Conservation (phyloP, 2,888 invertebrate genomes). For the Mythimna pallens region DNA sequence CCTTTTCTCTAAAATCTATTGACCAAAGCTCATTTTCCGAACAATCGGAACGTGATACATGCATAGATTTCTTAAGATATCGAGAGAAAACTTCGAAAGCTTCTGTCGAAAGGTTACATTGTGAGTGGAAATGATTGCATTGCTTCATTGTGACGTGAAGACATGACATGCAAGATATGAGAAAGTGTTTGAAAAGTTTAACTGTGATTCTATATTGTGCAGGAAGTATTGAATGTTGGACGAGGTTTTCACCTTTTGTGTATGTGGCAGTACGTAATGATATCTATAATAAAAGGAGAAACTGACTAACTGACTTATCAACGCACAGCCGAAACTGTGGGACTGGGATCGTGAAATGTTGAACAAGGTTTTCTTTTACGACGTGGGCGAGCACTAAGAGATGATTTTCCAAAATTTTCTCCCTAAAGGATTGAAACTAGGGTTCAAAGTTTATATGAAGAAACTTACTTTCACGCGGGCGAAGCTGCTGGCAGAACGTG, state of each 20-base stretch:
- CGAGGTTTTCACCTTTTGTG: neutral
- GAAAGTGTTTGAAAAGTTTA: constrained; percentile 25
- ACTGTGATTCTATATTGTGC: neutral
- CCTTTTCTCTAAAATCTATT: constrained; percentile 3
- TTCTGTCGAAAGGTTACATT: constrained; percentile 18
- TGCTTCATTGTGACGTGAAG: constrained; percentile 16
- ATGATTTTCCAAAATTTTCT: too few relatives aligned
- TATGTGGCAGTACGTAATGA: too few relatives aligned
- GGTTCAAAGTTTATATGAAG: too few relatives aligned
- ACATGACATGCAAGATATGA: constrained; percentile 8
- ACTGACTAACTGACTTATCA: too few relatives aligned
- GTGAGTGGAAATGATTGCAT: constrained; percentile 17
- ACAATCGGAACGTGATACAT: neutral
- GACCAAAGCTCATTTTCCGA: neutral
- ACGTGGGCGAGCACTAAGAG: too few relatives aligned
- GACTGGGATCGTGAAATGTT: too few relatives aligned
- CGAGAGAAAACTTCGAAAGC: constrained; percentile 31
- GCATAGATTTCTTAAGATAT: constrained; percentile 8
- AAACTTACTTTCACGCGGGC: too few relatives aligned
- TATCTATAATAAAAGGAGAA: too few relatives aligned
- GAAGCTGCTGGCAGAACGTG: too few relatives aligned
- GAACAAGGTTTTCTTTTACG: too few relatives aligned
- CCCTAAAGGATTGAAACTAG: too few relatives aligned
- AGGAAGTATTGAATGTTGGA: neutral
- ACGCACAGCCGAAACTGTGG: too few relatives aligned